These are phyloP conservation scores for Malacosoma neustria DNA, from an alignment of 2,888 invertebrate species.

Conservation along the genomic window DNA sequence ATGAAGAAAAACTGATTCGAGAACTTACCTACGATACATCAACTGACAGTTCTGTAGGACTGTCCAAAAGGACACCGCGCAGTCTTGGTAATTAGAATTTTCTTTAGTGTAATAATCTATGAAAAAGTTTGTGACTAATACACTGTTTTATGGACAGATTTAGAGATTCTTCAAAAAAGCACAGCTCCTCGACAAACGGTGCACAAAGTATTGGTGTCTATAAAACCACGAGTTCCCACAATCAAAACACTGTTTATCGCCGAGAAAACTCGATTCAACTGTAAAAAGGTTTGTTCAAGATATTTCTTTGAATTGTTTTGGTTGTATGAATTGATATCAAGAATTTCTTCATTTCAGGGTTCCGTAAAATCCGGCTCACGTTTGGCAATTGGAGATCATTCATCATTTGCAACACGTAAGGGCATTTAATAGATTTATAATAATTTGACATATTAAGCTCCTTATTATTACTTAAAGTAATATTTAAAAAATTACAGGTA, in stretches of 20 bases:
- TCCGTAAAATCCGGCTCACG: conserved; percentile 44
- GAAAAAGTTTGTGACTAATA: no score
- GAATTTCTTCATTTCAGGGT: conserved; percentile 28
- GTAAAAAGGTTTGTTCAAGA: conserved; percentile 35
- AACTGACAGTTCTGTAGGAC: conserved; percentile 22
- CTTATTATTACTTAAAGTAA: no score
- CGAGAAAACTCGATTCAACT: conserved; percentile 40
- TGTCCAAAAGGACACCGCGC: conserved; percentile 33
- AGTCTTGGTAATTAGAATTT: conserved; percentile 40
- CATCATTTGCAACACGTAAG: conserved; percentile 49
- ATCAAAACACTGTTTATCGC: conserved; percentile 54
- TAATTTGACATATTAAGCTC: no score
- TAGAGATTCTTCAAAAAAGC: conserved; percentile 43
- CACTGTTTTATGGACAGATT: conserved; percentile 26
- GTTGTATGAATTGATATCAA: background rate
- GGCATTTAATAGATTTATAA: no score
- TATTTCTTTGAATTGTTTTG: background rate
- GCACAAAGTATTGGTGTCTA: conserved; percentile 48
- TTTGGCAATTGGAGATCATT: conserved; percentile 56
- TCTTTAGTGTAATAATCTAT: no score
- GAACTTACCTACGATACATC: conserved; percentile 45
- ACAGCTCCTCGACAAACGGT: conserved; percentile 27
- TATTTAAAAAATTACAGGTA: no score
- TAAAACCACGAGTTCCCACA: conserved; percentile 44
- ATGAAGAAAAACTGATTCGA: conserved; percentile 51